Evolutionary conservation across 2,888 invertebrate species (phyloP), one percentile per base, ranked within the genome.

Genomic region (Apotomis capreana): DNA sequence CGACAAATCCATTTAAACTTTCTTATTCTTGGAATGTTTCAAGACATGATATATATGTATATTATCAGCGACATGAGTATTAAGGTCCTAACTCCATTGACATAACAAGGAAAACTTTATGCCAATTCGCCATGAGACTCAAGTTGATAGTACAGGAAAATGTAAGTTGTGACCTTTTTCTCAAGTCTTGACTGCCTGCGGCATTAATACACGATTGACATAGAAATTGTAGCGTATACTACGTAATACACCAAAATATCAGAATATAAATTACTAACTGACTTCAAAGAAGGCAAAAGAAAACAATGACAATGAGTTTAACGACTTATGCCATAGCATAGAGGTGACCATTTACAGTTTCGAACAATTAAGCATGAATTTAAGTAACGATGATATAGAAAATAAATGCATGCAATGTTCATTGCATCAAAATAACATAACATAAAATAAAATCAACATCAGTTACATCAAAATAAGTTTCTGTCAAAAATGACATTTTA

Each of bases 1-100:
- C n/a, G 59, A 59, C 67, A 68, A 59, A 51, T 51, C 46, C 49
- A 59, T 59, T 10, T 58, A 15, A 12, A 63, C 36, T 51, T 49
- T 3, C 49, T 37, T 63, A 12, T 51, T 37, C 13, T 51, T 68
- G 67, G 49, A 59, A 59, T 59, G 51, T 51, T n/a, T 40, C 49
- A 4, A 59, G 51, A 51, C 57, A 49, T 26, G 26, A 58, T 13
- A 67, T 13, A 67, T 60, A 44, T 12, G 5, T 40, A 40, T 37
- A 26, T 26, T 26, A 26, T 63, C 36, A 46, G 40, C 40, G 49
- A 49, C 49, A 8, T 49, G 49, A 49, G 49, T 49, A 49, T 3
- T 13, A 57, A 51, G 10, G 49, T 13, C 55, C n/a, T 57, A 68
- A 59, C 37, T 40, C 36, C 13, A 26, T 37, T 37, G 9, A 37